These are phyloP conservation scores for Cylas formicarius DNA, from an alignment of 1,140 invertebrate species.

Conservation along the genomic window DNA sequence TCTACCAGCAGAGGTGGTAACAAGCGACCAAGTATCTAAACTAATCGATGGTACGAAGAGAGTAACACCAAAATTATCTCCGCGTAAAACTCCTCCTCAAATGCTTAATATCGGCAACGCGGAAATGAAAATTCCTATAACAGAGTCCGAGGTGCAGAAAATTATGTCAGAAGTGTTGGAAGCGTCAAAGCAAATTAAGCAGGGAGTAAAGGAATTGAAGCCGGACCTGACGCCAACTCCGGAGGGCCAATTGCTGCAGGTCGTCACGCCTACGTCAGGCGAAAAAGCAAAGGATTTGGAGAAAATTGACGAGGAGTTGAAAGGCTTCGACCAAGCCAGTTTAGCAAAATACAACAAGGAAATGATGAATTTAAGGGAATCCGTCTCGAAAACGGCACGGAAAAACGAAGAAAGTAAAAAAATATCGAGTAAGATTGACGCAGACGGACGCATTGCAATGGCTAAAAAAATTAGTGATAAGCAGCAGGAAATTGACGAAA, in stretches of 20 bases:
- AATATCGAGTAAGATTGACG: too few relatives aligned
- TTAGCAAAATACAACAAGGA: conserved; percentile 10
- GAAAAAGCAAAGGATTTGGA: conserved; percentile 26
- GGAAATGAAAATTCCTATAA: conserved; percentile 19
- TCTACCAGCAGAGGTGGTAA: conserved; percentile 21
- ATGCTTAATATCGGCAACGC: conserved; percentile 14
- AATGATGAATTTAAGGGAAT: conserved; percentile 6
- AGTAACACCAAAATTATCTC: conserved; percentile 8
- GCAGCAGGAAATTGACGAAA: too few relatives aligned
- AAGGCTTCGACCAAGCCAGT: conserved; percentile 3
- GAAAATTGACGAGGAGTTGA: conserved; percentile 17
- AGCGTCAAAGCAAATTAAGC: conserved; percentile 46
- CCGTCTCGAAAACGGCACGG: not conserved
- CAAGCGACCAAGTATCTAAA: conserved; percentile 4
- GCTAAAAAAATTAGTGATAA: too few relatives aligned
- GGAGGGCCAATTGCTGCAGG: conserved; percentile 39
- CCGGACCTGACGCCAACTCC: conserved; percentile 49
- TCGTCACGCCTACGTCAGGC: conserved; percentile 25
- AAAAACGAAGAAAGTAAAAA: not conserved
- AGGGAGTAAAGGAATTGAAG: conserved; percentile 48
- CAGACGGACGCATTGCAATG: too few relatives aligned
- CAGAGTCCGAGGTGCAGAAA: conserved; percentile 42
- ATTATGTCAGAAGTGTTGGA: conserved; percentile 47
- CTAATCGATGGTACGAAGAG: not conserved
- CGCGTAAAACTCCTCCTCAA: conserved; percentile 19